These are phyloP conservation scores for Coboldia fuscipes DNA, from an alignment of 1,140 invertebrate species.

Conservation along the genomic window DNA sequence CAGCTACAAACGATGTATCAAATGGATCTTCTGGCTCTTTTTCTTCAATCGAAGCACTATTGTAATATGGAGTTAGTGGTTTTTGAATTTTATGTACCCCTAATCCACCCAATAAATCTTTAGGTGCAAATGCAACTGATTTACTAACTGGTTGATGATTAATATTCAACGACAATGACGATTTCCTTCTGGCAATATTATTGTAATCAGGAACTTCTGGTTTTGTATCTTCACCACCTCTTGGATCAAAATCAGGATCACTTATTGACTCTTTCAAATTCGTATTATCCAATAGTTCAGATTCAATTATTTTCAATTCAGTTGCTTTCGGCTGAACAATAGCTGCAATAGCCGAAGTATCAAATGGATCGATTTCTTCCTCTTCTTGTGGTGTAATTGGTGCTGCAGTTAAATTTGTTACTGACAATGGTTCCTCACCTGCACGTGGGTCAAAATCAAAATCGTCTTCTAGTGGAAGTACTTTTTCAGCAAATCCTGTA, in stretches of 20 bases:
- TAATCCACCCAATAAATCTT: slow-evolving; percentile 16
- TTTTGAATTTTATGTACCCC: slow-evolving; percentile 32
- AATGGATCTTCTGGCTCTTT: slow-evolving; percentile 50
- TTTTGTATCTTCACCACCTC: slow-evolving; percentile 26
- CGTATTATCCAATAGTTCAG: slow-evolving; percentile 36
- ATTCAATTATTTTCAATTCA: slow-evolving; percentile 56
- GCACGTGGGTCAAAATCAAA: slow-evolving; percentile 43
- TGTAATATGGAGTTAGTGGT: slow-evolving; percentile 59
- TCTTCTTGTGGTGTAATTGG: slow-evolving; percentile 21
- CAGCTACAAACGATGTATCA: slow-evolving; percentile 55
- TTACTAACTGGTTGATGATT: slow-evolving; percentile 21
- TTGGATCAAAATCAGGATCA: slow-evolving; percentile 55
- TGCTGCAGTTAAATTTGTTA: slow-evolving; percentile 11
- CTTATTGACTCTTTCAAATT: slow-evolving; percentile 27
- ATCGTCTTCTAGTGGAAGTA: slow-evolving; percentile 45
- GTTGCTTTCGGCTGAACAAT: slow-evolving; percentile 46
- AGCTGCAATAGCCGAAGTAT: slow-evolving; percentile 53
- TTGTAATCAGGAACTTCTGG: slow-evolving; percentile 6
- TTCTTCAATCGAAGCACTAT: slow-evolving; percentile 29
- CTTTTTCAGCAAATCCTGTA: slow-evolving; percentile 58
- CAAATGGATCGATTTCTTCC: slow-evolving; percentile 52
- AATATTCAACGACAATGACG: slow-evolving; percentile 19
- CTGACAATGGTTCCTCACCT: slow-evolving; percentile 26
- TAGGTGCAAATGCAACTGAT: slow-evolving; percentile 45
- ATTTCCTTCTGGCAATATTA: slow-evolving; percentile 14